A percentile compares a stretch with the other conserved stretches of the same genome.
phyloP scores from a whole-genome alignment of 2,888 invertebrate genomes.

The Pediacus dermestoides region DNA sequence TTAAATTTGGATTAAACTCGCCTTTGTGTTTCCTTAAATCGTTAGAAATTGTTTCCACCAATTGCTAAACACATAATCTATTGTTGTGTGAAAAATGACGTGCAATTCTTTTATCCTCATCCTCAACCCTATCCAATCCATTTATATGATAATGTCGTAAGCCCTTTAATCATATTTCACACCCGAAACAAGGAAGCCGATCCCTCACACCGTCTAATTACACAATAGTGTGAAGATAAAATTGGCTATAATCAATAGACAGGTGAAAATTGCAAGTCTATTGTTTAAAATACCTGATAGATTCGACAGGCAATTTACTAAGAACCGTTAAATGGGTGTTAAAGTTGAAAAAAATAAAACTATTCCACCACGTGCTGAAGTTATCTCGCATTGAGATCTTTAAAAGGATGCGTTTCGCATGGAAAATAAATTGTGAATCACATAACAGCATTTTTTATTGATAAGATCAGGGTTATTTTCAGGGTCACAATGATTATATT shows the following conservation, averaged over 20 bases:
- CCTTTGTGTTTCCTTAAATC: too few relatives aligned
- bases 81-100: too few relatives aligned
- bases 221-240: constrained; percentile 24
- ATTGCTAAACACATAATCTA: too few relatives aligned
- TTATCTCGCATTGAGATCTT: neutral
- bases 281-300: constrained; percentile 22
- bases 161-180: neutral
- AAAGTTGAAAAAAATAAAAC: constrained; percentile 5
- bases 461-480: constrained; percentile 27
- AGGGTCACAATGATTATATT: constrained; percentile 27
- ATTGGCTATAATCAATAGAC: constrained; percentile 29
- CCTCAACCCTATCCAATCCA: constrained; percentile 3
- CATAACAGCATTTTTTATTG: constrained; percentile 27
- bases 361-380: constrained; percentile 2
- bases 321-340: constrained; percentile 6
- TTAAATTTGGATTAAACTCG: too few relatives aligned
- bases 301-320: constrained; percentile 3
- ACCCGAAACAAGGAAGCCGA: constrained; percentile 12
- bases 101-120: neutral
- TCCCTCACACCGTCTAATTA: constrained; percentile 20
- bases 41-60: too few relatives aligned
- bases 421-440: constrained; percentile 28
- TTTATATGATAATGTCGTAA: constrained; percentile 1
- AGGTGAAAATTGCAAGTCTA: constrained; percentile 32
- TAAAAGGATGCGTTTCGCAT: constrained; percentile 15